Base-by-base conservation (phyloP, 2,113 vertebrate species). In the Siniperca chuatsi region DNA sequence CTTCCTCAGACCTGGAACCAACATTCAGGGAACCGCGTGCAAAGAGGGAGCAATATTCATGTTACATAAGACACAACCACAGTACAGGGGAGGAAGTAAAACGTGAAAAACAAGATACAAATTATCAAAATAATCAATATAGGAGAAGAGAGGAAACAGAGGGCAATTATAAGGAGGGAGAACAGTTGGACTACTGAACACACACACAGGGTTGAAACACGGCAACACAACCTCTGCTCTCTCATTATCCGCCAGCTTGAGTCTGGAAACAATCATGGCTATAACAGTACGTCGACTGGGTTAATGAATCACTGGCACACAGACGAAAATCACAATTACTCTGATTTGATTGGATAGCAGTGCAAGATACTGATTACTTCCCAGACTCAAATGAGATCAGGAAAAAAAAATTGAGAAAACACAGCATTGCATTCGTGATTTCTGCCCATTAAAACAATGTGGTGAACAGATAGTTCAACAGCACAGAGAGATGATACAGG, bases 1-100 rank as follows among this genome's bases (percentile, higher is more conserved):
- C 96, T 99, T 99, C 87, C 98, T 96, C 79, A 99, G 92, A 91
- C 98, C 98, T 99, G 92, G 91, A 94, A 94, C 81, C 90, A 88
- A 91, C 84, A 94, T 87, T 92, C 87, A 94, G 37, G 93, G 84
- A 62, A 90, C 46, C 60, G 74, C 68, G 62, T 82, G 89, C 87
- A 91, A 62, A 73, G 89, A 83, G 60, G 83, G 94, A 85, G 94
- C 66, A 65, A 68, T 40, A 58, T 89, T 92, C 79, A 93, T 71
- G 79, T 91, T 92, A 94, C 82, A 94, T 86, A 92, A 64, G 77
- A 79, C 16, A 91, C 66, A 86, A 75, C 29, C 80, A 81, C 21
- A 81, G 33, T 20, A 84, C 66, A 72, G 25, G 81, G 35, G 40
- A 37, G 37, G 71, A 74, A 64, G 37, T 75, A 60, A 89, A 73